Conservation (phyloP, 2,797 vertebrate species). For the Hozukius guyotensis region DNA sequence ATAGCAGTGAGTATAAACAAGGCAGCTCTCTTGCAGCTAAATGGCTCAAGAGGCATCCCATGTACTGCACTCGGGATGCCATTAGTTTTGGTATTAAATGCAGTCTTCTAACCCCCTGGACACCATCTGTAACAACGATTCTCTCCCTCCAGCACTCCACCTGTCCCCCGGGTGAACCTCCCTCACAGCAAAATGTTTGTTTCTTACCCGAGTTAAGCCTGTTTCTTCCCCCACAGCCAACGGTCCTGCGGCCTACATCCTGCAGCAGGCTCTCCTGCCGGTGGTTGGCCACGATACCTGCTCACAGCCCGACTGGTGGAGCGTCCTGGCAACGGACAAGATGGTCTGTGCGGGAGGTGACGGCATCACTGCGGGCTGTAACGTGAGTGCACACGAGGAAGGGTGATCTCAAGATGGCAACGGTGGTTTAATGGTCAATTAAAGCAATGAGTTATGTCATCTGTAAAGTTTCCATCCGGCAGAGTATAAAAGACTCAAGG, state of each 20-base stretch:
- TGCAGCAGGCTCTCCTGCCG: constrained; percentile 87
- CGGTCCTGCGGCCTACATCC: constrained; percentile 74
- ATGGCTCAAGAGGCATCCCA: background rate
- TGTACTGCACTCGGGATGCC: background rate
- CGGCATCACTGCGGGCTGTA: constrained; percentile 82
- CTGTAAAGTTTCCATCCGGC: background rate
- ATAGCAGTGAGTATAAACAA: background rate
- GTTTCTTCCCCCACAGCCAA: constrained; percentile 66
- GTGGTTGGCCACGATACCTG: constrained; percentile 81
- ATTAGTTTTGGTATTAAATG: background rate
- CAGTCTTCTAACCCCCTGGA: background rate
- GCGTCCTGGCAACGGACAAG: constrained; percentile 68
- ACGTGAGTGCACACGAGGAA: constrained; percentile 72
- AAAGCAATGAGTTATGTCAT: background rate
- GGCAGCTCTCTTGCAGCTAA: background rate
- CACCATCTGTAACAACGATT: background rate
- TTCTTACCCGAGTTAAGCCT: background rate
- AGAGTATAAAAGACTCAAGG: background rate
- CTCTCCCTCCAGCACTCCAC: background rate
- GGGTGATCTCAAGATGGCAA: background rate
- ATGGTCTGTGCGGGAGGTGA: constrained; percentile 90
- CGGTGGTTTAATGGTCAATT: background rate
- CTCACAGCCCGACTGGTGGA: constrained; percentile 82
- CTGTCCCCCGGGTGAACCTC: background rate
- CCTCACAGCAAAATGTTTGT: background rate